These are phyloP conservation scores for Tineola bisselliella DNA, from an alignment of 2,888 invertebrate genomes.

Conservation along the genomic window DNA sequence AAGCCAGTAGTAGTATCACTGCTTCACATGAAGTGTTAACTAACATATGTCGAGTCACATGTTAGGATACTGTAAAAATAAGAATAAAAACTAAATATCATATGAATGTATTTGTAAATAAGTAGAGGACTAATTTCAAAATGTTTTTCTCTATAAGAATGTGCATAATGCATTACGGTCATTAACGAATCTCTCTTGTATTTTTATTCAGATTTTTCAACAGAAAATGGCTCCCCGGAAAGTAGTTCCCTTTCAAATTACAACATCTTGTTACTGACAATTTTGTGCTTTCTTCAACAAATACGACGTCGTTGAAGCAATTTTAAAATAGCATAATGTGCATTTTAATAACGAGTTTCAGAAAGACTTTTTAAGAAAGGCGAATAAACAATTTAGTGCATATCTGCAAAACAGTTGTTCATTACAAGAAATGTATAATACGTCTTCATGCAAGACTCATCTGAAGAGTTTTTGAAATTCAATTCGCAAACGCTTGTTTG, in stretches of 20 bases:
- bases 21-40: too few relatives aligned
- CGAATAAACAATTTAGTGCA: too few relatives aligned
- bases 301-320: not conserved
- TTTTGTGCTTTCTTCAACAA: slow-evolving; percentile 18
- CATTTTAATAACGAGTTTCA: not conserved
- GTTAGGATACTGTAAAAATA: too few relatives aligned
- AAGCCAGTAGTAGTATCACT: too few relatives aligned
- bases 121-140: too few relatives aligned
- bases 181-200: not conserved
- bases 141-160: not conserved
- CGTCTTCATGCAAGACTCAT: not conserved
- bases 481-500: slow-evolving; percentile 49
- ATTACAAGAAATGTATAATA: not conserved
- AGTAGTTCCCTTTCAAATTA: slow-evolving; percentile 25
- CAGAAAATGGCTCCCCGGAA: slow-evolving; percentile 23
- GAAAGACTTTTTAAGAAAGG: not conserved
- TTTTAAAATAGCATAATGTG: not conserved
- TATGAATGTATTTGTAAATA: too few relatives aligned
- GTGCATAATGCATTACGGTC: not conserved
- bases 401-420: too few relatives aligned
- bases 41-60: too few relatives aligned
- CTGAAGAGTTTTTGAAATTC: slow-evolving; percentile 32
- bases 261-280: slow-evolving; percentile 23
- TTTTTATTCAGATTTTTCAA: slow-evolving; percentile 3
- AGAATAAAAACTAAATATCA: too few relatives aligned